Base-by-base conservation (phyloP, 1,140 invertebrate genomes). In the Brachionus angularis region DNA sequence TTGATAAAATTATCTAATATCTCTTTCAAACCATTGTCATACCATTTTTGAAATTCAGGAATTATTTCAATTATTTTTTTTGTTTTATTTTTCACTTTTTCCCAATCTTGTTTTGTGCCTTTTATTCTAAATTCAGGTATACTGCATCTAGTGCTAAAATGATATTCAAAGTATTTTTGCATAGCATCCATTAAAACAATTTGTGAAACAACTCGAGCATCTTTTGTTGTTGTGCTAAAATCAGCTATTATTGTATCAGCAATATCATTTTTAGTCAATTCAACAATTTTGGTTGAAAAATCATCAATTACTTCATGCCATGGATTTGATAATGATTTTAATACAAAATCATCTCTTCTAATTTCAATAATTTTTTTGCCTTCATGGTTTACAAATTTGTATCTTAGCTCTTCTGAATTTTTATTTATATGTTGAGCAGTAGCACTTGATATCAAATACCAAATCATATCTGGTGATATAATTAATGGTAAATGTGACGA, bases 171-270 rank as follows among this genome's bases (percentile, higher is more conserved):
- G 14, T 67, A 67, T 27, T 67, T 67, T 14, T 67, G 39, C 62
- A 67, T 67, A 16, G 62, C 62, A 50, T 67, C 62, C 62, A 67
- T 67, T 16, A 67, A n/a, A 4, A 67, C 62, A n/a, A 67, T 46
- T 50, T 67, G 62, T 5, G 62, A 67, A n/a, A 67, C 62, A 34
- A 67, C 42, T 25, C 62, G 39, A 5, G 62, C 44, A 27, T 29
- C 39, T 8, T 46, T 46, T 0, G 39, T 67, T 5, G 62, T 67
- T 16, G 42, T 67, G 7, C 39, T 46, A 46, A 47, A 67, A 34
- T n/a, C 16, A 10, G 62, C 8, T 1, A 50, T 21, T n/a, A 67
- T 33, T 3, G 29, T 46, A 18, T 50, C 42, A 31, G 62, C 62
- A 1, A 67, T 25, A 25, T 67, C 46, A 34, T 67, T 67, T 50